phyloP scores from a whole-genome alignment of 2,797 vertebrate species.

The Cacajao melanocephalus region DNA sequence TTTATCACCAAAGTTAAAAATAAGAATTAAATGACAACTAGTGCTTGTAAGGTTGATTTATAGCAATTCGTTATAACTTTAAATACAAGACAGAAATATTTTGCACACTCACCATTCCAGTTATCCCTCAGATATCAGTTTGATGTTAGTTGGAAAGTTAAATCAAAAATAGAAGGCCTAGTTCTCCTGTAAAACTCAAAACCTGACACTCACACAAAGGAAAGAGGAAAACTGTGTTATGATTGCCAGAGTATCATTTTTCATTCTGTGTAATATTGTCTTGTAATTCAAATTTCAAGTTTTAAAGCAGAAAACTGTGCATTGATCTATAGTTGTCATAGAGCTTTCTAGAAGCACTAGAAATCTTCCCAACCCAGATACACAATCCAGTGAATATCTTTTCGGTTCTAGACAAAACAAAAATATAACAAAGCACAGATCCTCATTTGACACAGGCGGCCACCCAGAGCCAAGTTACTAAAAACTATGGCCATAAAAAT shows the following conservation, averaged over 20 bases:
- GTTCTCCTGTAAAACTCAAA: neutral
- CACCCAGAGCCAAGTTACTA: neutral
- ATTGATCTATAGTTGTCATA: neutral
- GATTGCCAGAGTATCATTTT: neutral
- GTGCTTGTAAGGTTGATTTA: neutral
- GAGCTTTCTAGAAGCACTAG: neutral
- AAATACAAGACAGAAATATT: neutral
- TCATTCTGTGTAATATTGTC: neutral
- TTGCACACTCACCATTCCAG: neutral
- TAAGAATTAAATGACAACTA: neutral
- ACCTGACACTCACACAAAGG: neutral
- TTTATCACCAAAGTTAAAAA: neutral
- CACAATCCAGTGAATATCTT: neutral
- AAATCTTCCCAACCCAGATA: neutral
- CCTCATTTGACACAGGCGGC: neutral
- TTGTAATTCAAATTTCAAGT: neutral
- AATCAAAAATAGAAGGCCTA: neutral
- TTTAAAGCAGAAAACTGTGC: neutral
- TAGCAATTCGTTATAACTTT: neutral
- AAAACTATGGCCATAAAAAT: neutral
- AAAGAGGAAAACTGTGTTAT: neutral
- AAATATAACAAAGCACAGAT: neutral
- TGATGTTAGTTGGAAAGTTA: neutral
- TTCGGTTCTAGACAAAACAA: slow-evolving; percentile 16
- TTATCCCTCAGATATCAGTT: neutral